Evolutionary conservation across 2,888 invertebrate species (phyloP).

Genomic region (Cyrtodaria siliqua): DNA sequence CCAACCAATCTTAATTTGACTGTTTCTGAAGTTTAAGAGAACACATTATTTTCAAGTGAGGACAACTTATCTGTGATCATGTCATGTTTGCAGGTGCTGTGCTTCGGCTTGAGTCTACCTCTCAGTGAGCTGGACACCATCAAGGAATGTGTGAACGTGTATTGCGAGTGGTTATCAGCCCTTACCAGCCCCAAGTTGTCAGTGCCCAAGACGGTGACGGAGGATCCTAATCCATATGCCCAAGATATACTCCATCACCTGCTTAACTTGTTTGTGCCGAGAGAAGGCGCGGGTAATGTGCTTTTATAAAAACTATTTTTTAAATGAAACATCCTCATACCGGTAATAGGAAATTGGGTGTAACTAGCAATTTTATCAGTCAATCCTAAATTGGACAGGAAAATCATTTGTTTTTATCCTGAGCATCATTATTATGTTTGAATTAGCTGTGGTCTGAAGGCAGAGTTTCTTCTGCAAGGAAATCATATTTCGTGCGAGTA

Average conservation of each 20-base stretch:
- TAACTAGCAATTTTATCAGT: too few species aligned
- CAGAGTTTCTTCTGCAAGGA: too few species aligned
- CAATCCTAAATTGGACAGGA: too few species aligned
- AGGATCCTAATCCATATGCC: conserved; percentile 96
- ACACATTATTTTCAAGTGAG: too few species aligned
- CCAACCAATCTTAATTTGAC: too few species aligned
- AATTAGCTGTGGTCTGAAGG: too few species aligned
- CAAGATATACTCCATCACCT: conserved; percentile 96
- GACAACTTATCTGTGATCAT: neutral
- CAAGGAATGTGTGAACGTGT: conserved; percentile 97
- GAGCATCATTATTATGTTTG: too few species aligned
- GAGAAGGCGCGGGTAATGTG: conserved; percentile 94
- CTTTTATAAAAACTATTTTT: neutral
- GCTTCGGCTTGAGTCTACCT: conserved; percentile 96
- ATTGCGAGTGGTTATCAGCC: conserved; percentile 98
- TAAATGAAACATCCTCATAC: too few species aligned
- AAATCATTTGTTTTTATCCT: too few species aligned
- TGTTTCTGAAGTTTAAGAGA: too few species aligned
- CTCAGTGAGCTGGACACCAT: conserved; percentile 96
- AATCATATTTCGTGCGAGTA: too few species aligned
- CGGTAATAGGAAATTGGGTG: too few species aligned
- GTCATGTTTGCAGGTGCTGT: conserved; percentile 90
- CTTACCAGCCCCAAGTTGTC: conserved; percentile 93
- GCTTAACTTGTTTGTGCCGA: conserved; percentile 97
- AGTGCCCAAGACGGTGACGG: conserved; percentile 95